Conservation (phyloP, 2,888 invertebrate genomes). For the Pherbina coryleti region DNA sequence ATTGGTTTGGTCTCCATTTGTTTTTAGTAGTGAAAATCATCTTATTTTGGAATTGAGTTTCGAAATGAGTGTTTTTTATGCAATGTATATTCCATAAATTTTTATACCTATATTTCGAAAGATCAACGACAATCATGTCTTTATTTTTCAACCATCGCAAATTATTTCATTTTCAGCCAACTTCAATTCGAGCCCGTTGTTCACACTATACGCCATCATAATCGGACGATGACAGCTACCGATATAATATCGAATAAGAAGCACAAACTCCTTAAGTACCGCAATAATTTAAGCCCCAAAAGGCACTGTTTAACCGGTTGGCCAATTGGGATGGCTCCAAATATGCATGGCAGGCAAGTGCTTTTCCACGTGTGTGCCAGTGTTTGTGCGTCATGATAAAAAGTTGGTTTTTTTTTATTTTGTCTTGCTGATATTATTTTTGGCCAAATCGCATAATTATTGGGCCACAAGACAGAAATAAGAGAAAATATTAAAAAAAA, state of each 20-base stretch:
- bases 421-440: not conserved
- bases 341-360: not conserved
- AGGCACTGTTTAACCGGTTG: constrained; percentile 28
- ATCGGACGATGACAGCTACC: constrained; percentile 38
- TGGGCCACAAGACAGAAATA: constrained; percentile 45
- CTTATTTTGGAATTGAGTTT: no score
- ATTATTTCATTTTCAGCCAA: no score
- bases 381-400: constrained; percentile 1
- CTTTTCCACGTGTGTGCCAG: not conserved
- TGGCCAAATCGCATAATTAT: constrained; percentile 55
- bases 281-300: constrained; percentile 36
- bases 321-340: not conserved
- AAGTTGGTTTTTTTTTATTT: not conserved
- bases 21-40: no score
- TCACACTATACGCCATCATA: constrained; percentile 33
- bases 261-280: constrained; percentile 37
- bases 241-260: constrained; percentile 36
- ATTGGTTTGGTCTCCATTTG: no score
- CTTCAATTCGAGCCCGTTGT: not conserved
- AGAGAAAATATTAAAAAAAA: not conserved
- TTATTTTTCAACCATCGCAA: no score
- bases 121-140: no score
- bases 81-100: no score
- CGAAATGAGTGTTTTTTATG: no score
- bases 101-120: no score